phyloP scores from a whole-genome alignment of 1,140 invertebrate genomes.

The Gyrodactylus salaris region DNA sequence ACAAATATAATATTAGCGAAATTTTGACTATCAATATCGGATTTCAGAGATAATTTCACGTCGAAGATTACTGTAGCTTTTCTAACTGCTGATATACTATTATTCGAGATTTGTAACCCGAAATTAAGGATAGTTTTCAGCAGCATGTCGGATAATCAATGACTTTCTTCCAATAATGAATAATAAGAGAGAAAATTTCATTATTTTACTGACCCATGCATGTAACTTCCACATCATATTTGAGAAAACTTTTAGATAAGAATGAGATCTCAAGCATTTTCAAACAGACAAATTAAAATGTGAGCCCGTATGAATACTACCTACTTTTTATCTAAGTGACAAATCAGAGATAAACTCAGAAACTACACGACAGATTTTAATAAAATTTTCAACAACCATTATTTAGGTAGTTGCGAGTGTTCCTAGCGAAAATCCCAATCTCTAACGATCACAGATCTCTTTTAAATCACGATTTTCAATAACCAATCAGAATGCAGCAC shows the following conservation, averaged over 20 bases:
- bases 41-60: background rate
- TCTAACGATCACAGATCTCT: no score
- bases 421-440: no score
- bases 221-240: background rate
- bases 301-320: background rate
- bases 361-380: no score
- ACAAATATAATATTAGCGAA: no score
- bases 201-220: background rate
- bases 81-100: background rate
- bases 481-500: no score
- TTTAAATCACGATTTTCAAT: no score
- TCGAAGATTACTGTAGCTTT: background rate
- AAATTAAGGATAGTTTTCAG: background rate
- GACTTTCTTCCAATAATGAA: background rate
- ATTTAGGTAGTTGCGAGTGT: no score
- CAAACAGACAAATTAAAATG: background rate
- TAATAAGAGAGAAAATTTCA: background rate
- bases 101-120: background rate
- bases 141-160: background rate
- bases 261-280: background rate
- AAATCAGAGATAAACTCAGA: no score
- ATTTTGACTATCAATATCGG: no score
- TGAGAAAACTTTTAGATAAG: background rate
- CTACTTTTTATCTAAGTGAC: no score
- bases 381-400: no score